Base-by-base conservation (phyloP, 2,888 invertebrate species). In the Itoplectis maculator region DNA sequence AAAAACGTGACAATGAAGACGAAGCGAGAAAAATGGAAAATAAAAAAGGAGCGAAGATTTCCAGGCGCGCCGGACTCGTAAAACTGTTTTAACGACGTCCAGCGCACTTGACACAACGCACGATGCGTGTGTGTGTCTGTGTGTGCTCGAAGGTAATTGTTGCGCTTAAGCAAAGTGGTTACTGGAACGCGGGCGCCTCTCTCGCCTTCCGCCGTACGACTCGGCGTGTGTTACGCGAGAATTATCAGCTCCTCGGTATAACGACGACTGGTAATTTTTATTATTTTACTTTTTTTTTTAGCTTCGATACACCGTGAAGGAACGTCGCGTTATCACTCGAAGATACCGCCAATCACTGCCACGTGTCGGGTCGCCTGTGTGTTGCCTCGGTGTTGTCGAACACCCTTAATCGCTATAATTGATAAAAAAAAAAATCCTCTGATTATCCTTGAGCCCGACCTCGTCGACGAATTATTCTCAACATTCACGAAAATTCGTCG, bases 401-500 rank as follows among this genome's bases (percentile, higher is more conserved):
- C 37, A 47, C 65, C 74, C 61, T 56, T 63, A 65, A 68, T 51
- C 40, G 49, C 40, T 69, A 77, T 15, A 35, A 45, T 35, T 65
- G 72, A 56, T 45, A 40, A 78, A 81, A 75, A n/a, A n/a, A n/a
- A n/a, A n/a, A n/a, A n/a, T n/a, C 37, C 51, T 82, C 59, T 70
- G 82, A 79, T 82, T 66, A 78, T 70, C 65, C 79, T 82, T 75
- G 82, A 79, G 82, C 75, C 70, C 79, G 79, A 79, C 61, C 66
- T 63, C 76, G 65, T 79, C 69, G 49, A 81, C 42, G 45, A 66
- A 29, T 63, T 23, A 47, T 47, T 75, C 69, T 77, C 47, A 45
- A 51, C 42, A 68, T 74, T 23, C 35, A 63, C 37, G 45, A 56
- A 75, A 76, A 68, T 76, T 76, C 75, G 42, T 70, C 45, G 35